Evolutionary conservation across 2,888 invertebrate species (phyloP).

Genomic region (Cyrtodaria siliqua): DNA sequence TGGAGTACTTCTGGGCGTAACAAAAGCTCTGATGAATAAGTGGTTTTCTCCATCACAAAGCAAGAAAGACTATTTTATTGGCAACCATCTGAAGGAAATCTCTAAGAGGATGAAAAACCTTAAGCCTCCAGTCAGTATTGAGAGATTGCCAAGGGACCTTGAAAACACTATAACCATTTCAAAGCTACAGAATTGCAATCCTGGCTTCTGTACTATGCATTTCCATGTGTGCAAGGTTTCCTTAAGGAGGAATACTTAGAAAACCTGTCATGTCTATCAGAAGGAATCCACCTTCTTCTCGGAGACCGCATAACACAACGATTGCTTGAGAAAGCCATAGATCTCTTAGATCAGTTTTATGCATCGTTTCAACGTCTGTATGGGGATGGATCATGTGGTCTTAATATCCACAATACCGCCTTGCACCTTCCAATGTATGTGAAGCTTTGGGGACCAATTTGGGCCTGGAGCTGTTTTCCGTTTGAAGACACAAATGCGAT

Average conservation of each 20-base stretch:
- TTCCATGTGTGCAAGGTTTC: constrained; percentile 58
- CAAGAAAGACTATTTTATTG: constrained; percentile 43
- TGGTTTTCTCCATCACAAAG: constrained; percentile 44
- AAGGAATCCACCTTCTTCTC: constrained; percentile 55
- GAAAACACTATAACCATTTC: constrained; percentile 56
- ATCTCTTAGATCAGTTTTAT: constrained; percentile 41
- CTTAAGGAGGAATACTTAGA: constrained; percentile 44
- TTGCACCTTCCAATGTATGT: constrained; percentile 33
- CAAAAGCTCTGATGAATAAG: constrained; percentile 36
- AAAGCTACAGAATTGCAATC: constrained; percentile 66
- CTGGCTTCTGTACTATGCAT: constrained; percentile 53
- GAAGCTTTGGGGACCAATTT: constrained; percentile 12
- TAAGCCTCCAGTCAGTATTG: constrained; percentile 53
- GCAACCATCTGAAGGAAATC: constrained; percentile 38
- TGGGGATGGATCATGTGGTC: constrained; percentile 36
- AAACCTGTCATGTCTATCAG: constrained; percentile 45
- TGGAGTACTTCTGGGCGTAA: constrained; percentile 32
- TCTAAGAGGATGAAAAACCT: constrained; percentile 33
- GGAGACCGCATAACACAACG: constrained; percentile 40
- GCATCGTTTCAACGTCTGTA: constrained; percentile 28
- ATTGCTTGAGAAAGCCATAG: constrained; percentile 29
- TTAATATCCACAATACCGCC: constrained; percentile 54
- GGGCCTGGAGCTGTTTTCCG: constrained; percentile 31
- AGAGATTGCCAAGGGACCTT: constrained; percentile 58
- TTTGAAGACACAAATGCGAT: constrained; percentile 30